Conservation (phyloP, 1,140 invertebrate genomes). For the Bombus superbus region DNA sequence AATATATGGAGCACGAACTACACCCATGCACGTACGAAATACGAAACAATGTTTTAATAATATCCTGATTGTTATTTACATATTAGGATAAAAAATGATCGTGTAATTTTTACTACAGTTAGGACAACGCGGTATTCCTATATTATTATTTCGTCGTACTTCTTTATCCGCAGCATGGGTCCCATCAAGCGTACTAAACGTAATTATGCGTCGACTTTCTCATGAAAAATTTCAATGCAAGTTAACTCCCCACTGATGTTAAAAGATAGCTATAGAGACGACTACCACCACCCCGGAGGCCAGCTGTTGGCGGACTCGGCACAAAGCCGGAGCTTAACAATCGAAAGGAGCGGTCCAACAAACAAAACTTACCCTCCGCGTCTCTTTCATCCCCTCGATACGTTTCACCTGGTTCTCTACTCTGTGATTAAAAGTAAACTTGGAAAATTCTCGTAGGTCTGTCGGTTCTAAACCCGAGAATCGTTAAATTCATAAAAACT, state of each 20-base stretch:
- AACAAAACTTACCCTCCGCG: slow-evolving; percentile 60
- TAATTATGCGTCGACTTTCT: slow-evolving; percentile 24
- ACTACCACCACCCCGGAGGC: slow-evolving; percentile 32
- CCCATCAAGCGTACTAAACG: neutral
- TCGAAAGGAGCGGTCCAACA: slow-evolving; percentile 55
- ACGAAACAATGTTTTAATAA: neutral
- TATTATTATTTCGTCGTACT: neutral
- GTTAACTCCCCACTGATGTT: slow-evolving; percentile 18
- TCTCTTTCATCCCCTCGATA: slow-evolving; percentile 44
- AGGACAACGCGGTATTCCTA: neutral
- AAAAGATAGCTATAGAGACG: slow-evolving; percentile 24
- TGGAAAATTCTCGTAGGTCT: neutral
- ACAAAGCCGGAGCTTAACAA: slow-evolving; percentile 56
- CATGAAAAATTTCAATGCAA: slow-evolving; percentile 28
- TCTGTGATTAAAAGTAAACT: slow-evolving; percentile 55
- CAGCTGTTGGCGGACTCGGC: slow-evolving; percentile 45
- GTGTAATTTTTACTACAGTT: neutral
- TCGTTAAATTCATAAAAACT: neutral
- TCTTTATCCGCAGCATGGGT: neutral
- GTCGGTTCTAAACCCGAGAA: no score
- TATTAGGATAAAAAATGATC: neutral
- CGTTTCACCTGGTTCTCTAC: slow-evolving; percentile 32
- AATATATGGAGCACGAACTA: no score
- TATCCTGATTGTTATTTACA: neutral
- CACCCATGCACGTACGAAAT: no score